Percentiles rank a stretch among this genome's conserved stretches.
Conservation (phyloP, 2,113 vertebrate species). For the Terrapene triunguis region DNA sequence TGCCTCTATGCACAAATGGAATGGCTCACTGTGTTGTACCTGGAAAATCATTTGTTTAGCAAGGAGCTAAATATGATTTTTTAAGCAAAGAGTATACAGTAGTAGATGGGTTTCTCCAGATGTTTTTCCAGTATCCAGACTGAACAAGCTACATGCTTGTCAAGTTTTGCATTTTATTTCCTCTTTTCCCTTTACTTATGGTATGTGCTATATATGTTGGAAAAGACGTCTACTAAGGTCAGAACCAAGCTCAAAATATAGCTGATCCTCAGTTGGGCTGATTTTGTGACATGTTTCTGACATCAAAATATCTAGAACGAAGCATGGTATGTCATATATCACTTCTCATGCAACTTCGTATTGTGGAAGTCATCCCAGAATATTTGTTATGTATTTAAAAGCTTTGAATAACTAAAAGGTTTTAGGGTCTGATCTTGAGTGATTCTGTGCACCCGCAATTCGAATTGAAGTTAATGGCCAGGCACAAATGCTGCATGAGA, state of each 20-base stretch:
- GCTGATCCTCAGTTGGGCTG: neutral
- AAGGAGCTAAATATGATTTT: neutral
- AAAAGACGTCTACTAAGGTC: neutral
- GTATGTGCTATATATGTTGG: rapidly evolving
- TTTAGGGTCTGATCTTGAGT: neutral
- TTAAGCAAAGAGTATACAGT: neutral
- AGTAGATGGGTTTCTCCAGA: neutral
- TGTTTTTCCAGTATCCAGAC: neutral
- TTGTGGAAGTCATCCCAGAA: neutral
- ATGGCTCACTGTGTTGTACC: neutral
- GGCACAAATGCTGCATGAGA: neutral
- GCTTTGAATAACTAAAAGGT: neutral
- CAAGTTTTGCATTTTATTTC: neutral
- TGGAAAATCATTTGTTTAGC: neutral
- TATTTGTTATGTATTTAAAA: neutral
- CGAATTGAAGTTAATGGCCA: neutral
- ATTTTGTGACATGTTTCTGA: neutral
- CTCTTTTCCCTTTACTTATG: neutral
- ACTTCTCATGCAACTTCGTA: neutral
- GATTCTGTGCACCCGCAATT: neutral
- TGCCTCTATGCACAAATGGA: neutral
- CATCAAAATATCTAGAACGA: neutral
- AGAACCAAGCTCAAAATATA: neutral
- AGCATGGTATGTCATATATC: neutral
- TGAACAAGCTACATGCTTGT: neutral